These are phyloP conservation scores for Catamblyrhynchus diadema DNA, from an alignment of 2,797 vertebrate species.

Conservation along the genomic window DNA sequence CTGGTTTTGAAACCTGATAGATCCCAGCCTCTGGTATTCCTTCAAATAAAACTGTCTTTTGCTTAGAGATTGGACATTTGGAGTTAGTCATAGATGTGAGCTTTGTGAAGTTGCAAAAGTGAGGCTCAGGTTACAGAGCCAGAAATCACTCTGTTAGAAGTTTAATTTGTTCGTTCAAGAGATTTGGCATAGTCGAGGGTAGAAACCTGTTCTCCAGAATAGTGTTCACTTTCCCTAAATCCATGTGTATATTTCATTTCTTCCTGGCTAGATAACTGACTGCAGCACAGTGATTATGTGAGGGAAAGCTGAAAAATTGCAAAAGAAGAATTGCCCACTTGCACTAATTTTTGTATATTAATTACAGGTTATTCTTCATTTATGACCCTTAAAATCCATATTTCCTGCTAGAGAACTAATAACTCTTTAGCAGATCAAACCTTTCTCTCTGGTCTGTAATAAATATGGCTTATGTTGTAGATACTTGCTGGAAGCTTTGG, in stretches of 20 bases:
- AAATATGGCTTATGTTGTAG: not conserved
- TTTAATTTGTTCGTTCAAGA: slow-evolving; percentile 34
- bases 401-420: not conserved
- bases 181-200: not conserved
- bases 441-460: not conserved
- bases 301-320: not conserved
- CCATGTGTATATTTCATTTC: not conserved
- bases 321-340: not conserved
- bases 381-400: not conserved
- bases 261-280: not conserved
- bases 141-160: slow-evolving; percentile 32
- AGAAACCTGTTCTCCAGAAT: not conserved
- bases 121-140: not conserved
- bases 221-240: not conserved
- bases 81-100: slow-evolving; percentile 44
- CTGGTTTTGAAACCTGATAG: slow-evolving; percentile 52
- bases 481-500: not conserved
- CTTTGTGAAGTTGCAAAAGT: slow-evolving; percentile 24
- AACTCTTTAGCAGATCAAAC: not conserved
- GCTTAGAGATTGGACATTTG: slow-evolving; percentile 29
- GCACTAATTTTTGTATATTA: slow-evolving; percentile 1
- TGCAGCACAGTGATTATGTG: not conserved
- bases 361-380: slow-evolving; percentile 10
- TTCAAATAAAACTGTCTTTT: slow-evolving; percentile 56
- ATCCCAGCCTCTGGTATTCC: slow-evolving; percentile 47